Evolutionary conservation across 2,113 vertebrate species (phyloP).

Genomic region (Thinocorus orbignyianus): DNA sequence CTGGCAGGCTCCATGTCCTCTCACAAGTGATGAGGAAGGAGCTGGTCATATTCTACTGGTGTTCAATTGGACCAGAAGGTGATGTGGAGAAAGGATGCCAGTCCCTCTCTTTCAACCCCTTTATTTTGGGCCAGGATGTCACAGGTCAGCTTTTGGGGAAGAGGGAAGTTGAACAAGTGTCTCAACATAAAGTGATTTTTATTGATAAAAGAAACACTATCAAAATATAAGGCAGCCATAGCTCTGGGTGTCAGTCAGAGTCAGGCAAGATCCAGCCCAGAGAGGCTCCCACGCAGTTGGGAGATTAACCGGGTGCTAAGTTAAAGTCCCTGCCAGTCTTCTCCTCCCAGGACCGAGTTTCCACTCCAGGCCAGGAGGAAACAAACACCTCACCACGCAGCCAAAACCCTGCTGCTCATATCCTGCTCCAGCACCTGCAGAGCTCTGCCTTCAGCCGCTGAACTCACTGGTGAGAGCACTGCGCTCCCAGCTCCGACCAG

Average conservation of each 20-base stretch:
- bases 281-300: background rate
- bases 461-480: background rate
- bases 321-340: background rate
- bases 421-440: background rate
- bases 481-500: rapidly evolving
- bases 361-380: background rate
- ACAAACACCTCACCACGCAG: background rate
- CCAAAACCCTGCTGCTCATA: background rate
- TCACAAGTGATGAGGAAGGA: background rate
- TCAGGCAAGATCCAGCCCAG: background rate
- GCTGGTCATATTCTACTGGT: background rate
- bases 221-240: background rate
- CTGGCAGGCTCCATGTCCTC: background rate
- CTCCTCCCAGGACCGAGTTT: background rate
- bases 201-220: background rate
- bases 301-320: background rate
- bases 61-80: background rate
- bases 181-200: background rate
- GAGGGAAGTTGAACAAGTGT: background rate
- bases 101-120: background rate
- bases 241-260: background rate
- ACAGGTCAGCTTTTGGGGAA: background rate
- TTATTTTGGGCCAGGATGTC: background rate
- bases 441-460: background rate
- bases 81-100: background rate